Percentiles rank a stretch among this genome's conserved stretches.
These are phyloP conservation scores for Eupithecia subfuscata DNA, from an alignment of 2,888 invertebrate genomes.

Conservation along the genomic window DNA sequence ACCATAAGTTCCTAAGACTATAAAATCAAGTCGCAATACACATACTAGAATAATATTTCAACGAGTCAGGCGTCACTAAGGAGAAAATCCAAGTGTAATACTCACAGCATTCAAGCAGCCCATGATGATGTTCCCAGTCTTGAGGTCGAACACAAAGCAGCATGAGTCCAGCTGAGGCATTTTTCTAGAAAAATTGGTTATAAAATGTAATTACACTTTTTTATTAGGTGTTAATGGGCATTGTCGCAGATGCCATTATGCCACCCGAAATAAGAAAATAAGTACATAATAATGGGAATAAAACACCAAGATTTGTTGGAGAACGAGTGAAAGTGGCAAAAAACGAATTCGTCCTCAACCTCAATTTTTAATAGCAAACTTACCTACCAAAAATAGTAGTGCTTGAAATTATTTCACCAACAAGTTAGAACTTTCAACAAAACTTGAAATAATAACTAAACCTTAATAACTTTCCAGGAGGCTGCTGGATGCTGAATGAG, in stretches of 20 bases:
- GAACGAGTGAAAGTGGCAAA: no score
- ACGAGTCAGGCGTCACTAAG: not conserved
- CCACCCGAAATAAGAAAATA: no score
- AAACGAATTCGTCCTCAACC: no score
- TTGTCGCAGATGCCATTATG: no score
- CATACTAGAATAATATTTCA: not conserved
- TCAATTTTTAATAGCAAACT: not conserved
- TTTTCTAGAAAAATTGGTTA: conserved; percentile 20
- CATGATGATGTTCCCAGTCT: conserved; percentile 68
- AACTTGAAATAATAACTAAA: conserved; percentile 13
- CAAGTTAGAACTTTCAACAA: not conserved
- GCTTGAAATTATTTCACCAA: not conserved
- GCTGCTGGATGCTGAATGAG: conserved; percentile 30
- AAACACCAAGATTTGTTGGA: no score
- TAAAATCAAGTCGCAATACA: not conserved
- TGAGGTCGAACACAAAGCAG: conserved; percentile 61
- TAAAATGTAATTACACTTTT: no score
- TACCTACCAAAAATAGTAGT: not conserved
- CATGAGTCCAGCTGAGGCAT: conserved; percentile 60
- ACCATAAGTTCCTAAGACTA: no score
- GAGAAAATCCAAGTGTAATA: conserved; percentile 7
- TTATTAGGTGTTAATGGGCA: no score
- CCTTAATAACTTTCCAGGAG: conserved; percentile 1
- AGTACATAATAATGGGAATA: no score
- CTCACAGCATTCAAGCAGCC: conserved; percentile 65